A percentile compares a stretch with the other conserved stretches of the same genome.
These are phyloP conservation scores for Protophormia terraenovae DNA, from an alignment of 2,888 invertebrate species.

Conservation along the genomic window DNA sequence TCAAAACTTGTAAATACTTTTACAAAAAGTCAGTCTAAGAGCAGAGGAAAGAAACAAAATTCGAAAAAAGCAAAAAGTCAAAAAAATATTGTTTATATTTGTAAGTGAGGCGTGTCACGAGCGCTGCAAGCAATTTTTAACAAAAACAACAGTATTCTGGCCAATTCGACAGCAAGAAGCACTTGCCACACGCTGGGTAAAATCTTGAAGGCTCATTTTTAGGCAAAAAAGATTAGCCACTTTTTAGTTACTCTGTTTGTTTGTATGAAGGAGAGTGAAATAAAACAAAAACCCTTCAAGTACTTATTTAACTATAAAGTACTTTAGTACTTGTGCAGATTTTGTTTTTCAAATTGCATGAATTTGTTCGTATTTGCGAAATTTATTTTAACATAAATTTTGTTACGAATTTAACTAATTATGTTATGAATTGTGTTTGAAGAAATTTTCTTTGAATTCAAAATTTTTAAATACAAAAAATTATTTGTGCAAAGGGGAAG, in stretches of 20 bases:
- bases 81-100: slow-evolving; percentile 58
- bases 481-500: no score
- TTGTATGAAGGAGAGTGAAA: background rate
- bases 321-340: no score
- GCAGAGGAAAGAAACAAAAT: background rate
- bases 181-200: slow-evolving; percentile 70
- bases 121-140: slow-evolving; percentile 63
- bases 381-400: no score
- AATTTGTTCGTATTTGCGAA: no score
- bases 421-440: no score
- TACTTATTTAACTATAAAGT: no score
- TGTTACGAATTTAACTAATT: no score
- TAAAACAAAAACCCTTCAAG: background rate
- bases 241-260: slow-evolving; percentile 45
- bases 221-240: slow-evolving; percentile 69
- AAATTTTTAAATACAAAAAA: no score
- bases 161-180: slow-evolving; percentile 68
- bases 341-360: no score
- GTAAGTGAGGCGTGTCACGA: slow-evolving; percentile 69
- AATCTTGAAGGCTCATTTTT: slow-evolving; percentile 61
- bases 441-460: no score
- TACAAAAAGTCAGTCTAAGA: slow-evolving; percentile 2
- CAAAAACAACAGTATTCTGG: slow-evolving; percentile 51
- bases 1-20: slow-evolving; percentile 14
- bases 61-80: no score